phyloP scores from a whole-genome alignment of 1,140 invertebrate species.

The Choristoneura fumiferana region DNA sequence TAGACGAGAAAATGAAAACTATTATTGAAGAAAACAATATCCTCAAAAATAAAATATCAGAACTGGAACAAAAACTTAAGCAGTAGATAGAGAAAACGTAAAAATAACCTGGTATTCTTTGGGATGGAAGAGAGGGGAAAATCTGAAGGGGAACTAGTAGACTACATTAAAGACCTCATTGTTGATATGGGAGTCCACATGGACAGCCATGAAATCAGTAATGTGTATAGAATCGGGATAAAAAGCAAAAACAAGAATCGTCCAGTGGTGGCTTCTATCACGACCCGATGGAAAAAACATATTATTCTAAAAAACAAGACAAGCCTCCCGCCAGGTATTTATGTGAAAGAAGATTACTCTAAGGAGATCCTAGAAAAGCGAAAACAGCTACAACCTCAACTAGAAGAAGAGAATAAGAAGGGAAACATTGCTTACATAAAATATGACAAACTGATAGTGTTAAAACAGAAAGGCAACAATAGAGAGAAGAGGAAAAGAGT shows the following conservation, averaged over 20 bases:
- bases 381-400: constrained; percentile 21
- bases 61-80: constrained; percentile 31
- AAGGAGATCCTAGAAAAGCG: constrained; percentile 28
- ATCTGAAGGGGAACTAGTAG: constrained; percentile 29
- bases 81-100: constrained; percentile 34
- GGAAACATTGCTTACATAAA: constrained; percentile 34
- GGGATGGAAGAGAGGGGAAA: constrained; percentile 34
- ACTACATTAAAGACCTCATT: constrained; percentile 32
- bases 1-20: constrained; percentile 32
- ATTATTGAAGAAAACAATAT: constrained; percentile 32
- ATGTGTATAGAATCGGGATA: constrained; percentile 33
- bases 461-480: constrained; percentile 20
- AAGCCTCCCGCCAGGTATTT: constrained; percentile 24
- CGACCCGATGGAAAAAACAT: constrained; percentile 37
- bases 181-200: constrained; percentile 23
- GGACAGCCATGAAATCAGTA: constrained; percentile 33
- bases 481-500: constrained; percentile 35
- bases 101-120: constrained; percentile 37
- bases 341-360: constrained; percentile 28
- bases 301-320: constrained; percentile 30
- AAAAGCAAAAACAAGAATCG: constrained; percentile 26
- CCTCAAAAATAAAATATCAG: constrained; percentile 31
- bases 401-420: constrained; percentile 26
- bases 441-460: constrained; percentile 31
- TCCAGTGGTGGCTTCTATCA: constrained; percentile 29